Evolutionary conservation across 2,888 invertebrate species (phyloP), one percentile per base, ranked within the genome.

Genomic region (Chromoteleia sp.): DNA sequence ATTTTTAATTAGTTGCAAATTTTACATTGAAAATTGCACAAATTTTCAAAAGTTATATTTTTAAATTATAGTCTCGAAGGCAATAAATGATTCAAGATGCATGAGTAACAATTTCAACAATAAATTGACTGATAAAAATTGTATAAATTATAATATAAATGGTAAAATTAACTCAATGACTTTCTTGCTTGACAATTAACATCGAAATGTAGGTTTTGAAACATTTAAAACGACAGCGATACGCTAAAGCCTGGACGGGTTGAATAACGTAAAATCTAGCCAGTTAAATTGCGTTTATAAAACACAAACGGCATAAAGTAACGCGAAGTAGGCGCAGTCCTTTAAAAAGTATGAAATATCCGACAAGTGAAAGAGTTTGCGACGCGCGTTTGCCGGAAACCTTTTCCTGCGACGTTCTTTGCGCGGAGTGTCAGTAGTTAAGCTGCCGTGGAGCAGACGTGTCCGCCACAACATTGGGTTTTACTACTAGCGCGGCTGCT

Each of bases 371-470:
- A 68, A 63, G 70, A 70, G 54, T 61, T 77, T 43, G 54, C 54
- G 54, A 77, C 12, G 61, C 56, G 21, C 61, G 50, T 39, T 77
- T 70, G 61, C 77, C 59, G 63, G 3, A 65, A 39, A 63, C 36
- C 63, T 74, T 74, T 61, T 36, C 54, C 63, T 12, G 74, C 45
- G 43, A 43, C 21, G 70, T 70, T 70, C 77, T 68, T 68, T 76
- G 67, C 73, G 58, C 56, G 54, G 39, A 56, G 70, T 65, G 74
- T 75, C 71, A 78, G 82, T 79, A 79, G 75, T 75, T 68, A 79
- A 82, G 75, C 56, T 70, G 78, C 65, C 71, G 70, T 59, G 30
- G 68, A 76, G 73, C 54, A 77, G 59, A 75, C 82, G 78, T 76
- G 82, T 76, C 79, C 48, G 79, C 67, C 76, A 48, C 48, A 73